Percentiles rank a stretch among this genome's conserved stretches.
Conservation (phyloP, 1,140 invertebrate genomes). For the Diachasmimorpha longicaudata region DNA sequence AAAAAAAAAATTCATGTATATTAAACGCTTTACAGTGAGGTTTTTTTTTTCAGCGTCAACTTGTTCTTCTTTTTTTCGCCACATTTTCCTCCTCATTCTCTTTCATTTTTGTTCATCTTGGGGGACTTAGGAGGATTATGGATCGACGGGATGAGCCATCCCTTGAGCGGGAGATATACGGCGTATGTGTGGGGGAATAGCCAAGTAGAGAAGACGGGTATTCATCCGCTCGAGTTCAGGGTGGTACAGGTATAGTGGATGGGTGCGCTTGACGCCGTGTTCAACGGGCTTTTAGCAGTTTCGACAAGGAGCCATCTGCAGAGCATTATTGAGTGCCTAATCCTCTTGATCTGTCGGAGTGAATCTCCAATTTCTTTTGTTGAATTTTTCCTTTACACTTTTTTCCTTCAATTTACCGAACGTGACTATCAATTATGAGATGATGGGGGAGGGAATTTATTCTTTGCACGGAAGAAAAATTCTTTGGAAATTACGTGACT, state of each 20-base stretch:
- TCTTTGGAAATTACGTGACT: too few species aligned
- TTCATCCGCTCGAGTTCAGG: neutral
- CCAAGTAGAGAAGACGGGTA: neutral
- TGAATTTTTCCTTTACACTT: neutral
- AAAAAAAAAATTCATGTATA: neutral
- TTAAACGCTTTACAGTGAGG: neutral
- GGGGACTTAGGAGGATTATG: neutral
- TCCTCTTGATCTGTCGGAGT: neutral
- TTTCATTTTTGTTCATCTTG: conserved; percentile 7
- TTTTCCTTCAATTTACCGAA: neutral
- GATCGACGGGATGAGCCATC: neutral
- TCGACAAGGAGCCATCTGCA: neutral
- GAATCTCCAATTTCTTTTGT: neutral
- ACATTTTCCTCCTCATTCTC: neutral
- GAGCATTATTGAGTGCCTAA: neutral
- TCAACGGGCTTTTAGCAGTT: conserved; percentile 4
- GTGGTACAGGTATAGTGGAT: neutral
- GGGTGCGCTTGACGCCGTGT: neutral
- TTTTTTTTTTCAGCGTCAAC: neutral
- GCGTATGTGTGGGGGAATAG: neutral
- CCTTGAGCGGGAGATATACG: neutral
- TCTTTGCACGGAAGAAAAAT: too few species aligned
- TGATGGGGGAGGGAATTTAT: neutral
- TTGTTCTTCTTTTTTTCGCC: neutral
- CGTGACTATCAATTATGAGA: neutral